Evolutionary conservation across 1,140 invertebrate genomes (phyloP).

Genomic region (Drosophila athabasca): DNA sequence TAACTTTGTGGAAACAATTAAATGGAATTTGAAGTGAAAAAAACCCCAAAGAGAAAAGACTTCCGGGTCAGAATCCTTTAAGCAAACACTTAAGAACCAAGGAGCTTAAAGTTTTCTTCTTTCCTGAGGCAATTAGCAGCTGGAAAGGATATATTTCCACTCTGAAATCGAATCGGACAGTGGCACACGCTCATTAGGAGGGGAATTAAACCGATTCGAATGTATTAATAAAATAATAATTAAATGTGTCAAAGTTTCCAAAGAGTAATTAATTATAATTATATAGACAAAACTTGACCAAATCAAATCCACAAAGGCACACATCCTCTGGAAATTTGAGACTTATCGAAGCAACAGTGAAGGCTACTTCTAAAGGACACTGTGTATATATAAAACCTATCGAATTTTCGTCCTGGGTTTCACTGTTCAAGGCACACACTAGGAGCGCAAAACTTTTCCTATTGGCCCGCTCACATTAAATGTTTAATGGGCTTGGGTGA

Average conservation of each 20-base stretch:
- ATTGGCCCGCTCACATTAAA: slow-evolving; percentile 50
- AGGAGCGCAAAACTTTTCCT: slow-evolving; percentile 59
- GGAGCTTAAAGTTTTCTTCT: background rate
- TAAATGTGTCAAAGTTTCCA: slow-evolving; percentile 76
- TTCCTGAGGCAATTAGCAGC: slow-evolving; percentile 25
- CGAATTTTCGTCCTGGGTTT: background rate
- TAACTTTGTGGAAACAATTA: slow-evolving; percentile 70
- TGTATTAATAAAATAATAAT: slow-evolving; percentile 74
- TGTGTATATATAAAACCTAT: background rate
- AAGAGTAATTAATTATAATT: slow-evolving; percentile 79
- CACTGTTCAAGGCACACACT: slow-evolving; percentile 31
- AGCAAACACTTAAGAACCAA: slow-evolving; percentile 13
- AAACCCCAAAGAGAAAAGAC: slow-evolving; percentile 11
- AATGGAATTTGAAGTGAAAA: slow-evolving; percentile 37
- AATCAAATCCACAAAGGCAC: slow-evolving; percentile 8
- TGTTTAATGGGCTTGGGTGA: slow-evolving; percentile 60
- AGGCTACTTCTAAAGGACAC: background rate
- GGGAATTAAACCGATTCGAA: background rate
- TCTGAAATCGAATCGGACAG: slow-evolving; percentile 31
- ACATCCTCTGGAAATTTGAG: background rate
- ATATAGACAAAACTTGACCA: slow-evolving; percentile 45
- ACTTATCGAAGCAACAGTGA: slow-evolving; percentile 17
- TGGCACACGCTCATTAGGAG: slow-evolving; percentile 30
- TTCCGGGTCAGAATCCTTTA: slow-evolving; percentile 13
- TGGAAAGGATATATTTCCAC: slow-evolving; percentile 9